Conservation (phyloP, 2,797 vertebrate species). For the Danio jaintianensis region DNA sequence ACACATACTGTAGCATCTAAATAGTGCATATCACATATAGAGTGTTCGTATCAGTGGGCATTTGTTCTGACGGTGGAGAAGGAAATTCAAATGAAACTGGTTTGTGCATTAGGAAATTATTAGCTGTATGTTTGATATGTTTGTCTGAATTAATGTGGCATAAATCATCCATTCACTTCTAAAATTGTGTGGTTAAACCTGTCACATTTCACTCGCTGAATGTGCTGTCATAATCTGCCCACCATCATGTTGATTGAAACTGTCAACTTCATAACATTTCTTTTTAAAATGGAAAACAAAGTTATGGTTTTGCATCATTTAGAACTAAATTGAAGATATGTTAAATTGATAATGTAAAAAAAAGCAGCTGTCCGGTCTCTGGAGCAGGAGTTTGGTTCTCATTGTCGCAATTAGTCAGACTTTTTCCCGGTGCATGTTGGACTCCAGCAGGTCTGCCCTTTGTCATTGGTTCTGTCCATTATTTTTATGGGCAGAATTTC, state of each 20-base stretch:
- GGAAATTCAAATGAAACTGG: neutral
- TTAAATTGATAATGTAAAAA: too few relatives aligned
- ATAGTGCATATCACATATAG: neutral
- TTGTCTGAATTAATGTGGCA: neutral
- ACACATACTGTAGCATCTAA: slow-evolving; percentile 18
- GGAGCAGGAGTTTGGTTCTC: too few relatives aligned
- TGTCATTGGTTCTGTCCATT: too few relatives aligned
- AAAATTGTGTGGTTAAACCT: too few relatives aligned
- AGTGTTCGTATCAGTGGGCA: neutral
- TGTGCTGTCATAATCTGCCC: neutral
- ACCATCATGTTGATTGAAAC: neutral
- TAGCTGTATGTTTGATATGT: neutral
- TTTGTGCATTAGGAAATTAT: neutral
- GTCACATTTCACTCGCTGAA: neutral
- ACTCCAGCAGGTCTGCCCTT: too few relatives aligned
- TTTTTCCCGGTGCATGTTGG: too few relatives aligned
- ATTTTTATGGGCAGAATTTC: too few relatives aligned
- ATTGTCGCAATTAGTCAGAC: too few relatives aligned
- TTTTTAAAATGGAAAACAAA: too few relatives aligned
- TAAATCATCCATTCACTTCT: neutral
- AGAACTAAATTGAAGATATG: neutral
- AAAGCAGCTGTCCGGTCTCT: too few relatives aligned
- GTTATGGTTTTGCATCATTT: too few relatives aligned
- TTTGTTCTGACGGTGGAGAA: neutral
- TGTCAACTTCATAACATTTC: neutral